A percentile compares a stretch with the other conserved stretches of the same genome.
Evolutionary conservation across 2,888 invertebrate genomes (phyloP).

Genomic region (Tetrapedia diversipes): DNA sequence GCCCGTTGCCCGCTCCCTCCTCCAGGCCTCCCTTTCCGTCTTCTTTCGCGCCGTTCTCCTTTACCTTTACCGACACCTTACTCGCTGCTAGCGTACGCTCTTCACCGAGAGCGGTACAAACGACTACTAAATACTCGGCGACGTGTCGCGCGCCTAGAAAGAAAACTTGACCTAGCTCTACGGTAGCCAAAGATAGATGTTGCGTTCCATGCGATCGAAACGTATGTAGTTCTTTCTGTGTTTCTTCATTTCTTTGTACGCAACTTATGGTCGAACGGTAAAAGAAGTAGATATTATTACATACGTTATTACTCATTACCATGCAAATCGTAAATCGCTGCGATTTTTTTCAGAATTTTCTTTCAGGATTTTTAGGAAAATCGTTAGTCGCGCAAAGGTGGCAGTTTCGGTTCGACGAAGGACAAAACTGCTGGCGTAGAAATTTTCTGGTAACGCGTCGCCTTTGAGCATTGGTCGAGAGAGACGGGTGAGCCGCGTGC

Average conservation of each 20-base stretch:
- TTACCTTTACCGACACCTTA: neutral
- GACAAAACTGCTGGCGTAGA: neutral
- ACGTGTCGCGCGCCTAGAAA: constrained; percentile 54
- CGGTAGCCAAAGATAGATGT: no score
- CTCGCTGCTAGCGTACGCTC: constrained; percentile 24
- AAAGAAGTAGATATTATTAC: no score
- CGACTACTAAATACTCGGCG: constrained; percentile 71
- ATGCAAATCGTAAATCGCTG: no score
- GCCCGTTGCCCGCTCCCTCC: neutral
- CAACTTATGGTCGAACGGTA: no score
- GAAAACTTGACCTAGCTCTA: constrained; percentile 56
- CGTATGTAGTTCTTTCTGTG: no score
- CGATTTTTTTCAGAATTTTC: no score
- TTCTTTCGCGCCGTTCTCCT: neutral
- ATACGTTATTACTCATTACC: no score
- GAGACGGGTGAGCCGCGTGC: neutral
- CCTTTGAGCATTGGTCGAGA: neutral
- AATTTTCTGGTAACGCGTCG: neutral
- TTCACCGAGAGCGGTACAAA: constrained; percentile 57
- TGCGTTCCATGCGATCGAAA: constrained; percentile 2
- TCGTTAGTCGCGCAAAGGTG: neutral
- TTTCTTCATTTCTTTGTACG: neutral
- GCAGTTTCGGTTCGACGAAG: neutral
- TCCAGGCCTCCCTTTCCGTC: neutral
- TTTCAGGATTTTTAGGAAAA: no score